Evolutionary conservation across 2,888 invertebrate species (phyloP).

Genomic region (Griposia aprilina): DNA sequence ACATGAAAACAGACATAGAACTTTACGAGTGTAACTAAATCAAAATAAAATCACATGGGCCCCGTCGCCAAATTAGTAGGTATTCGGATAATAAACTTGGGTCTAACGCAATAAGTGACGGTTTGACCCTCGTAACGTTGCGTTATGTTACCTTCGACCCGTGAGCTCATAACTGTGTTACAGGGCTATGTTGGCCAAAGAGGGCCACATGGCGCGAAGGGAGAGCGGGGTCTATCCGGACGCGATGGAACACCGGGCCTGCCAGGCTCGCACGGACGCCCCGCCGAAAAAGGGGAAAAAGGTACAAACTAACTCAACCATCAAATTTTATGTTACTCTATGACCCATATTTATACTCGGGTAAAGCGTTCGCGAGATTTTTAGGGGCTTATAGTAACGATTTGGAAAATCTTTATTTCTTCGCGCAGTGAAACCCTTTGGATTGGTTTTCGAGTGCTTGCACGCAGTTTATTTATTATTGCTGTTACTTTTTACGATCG

Average conservation of each 20-base stretch:
- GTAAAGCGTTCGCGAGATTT: constrained; percentile 86
- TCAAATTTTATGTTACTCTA: constrained; percentile 89
- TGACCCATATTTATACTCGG: constrained; percentile 87
- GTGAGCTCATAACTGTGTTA: constrained; percentile 83
- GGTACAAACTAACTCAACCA: constrained; percentile 90
- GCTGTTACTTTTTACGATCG: constrained; percentile 81
- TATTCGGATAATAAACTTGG: constrained; percentile 83
- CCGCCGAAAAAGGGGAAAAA: constrained; percentile 94
- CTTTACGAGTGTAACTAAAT: constrained; percentile 72
- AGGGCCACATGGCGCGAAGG: constrained; percentile 92
- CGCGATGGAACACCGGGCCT: constrained; percentile 93
- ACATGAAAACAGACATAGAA: constrained; percentile 56
- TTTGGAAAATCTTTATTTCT: constrained; percentile 88
- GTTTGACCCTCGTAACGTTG: constrained; percentile 86
- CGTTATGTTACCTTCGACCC: constrained; percentile 84
- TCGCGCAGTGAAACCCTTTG: constrained; percentile 77
- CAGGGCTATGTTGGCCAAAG: constrained; percentile 88
- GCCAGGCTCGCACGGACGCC: constrained; percentile 89
- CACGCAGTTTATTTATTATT: constrained; percentile 83
- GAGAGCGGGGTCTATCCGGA: constrained; percentile 92
- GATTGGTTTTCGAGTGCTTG: constrained; percentile 77
- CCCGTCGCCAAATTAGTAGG: constrained; percentile 79
- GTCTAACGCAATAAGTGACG: constrained; percentile 84
- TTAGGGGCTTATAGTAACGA: constrained; percentile 86
- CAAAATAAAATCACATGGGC: constrained; percentile 76